Evolutionary conservation across 2,113 vertebrate genomes (phyloP), one percentile per base, ranked within the genome.

Genomic region (Nerophis ophidion): DNA sequence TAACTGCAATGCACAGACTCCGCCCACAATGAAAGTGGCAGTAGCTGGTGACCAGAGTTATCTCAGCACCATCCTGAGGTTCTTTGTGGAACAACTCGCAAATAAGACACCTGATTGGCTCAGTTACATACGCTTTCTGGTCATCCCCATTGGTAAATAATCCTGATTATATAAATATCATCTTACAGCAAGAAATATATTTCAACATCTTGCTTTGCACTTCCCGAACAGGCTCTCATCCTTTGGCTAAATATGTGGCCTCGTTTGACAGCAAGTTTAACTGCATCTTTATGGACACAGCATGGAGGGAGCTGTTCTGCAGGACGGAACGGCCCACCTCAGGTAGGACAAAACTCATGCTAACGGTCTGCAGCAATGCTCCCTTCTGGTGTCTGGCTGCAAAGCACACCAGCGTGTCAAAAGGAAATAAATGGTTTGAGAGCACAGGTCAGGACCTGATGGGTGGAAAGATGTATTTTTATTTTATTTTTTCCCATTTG

Each of bases 71-170:
- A 75, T 91, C 71, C 79, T 91, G 84, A 77, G 86, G 65, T 90
- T 90, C 79, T 91, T 91, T 16, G 90, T 91, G 78, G 88, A 89
- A 75, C 90, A 89, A 79, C 82, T 91, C 66, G 90, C 89, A 69
- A 91, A 90, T 71, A 91, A 91, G 69, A 91, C 89, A 0, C 88
- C 89, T 0, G 89, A 90, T 71, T 91, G 89, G 90, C 88, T 91
- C 44, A 89, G 83, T 59, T 90, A 90, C 72, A 90, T 91, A 34
- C 89, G 90, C 58, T 91, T 91, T 66, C 81, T 91, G 63, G 81
- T 91, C 65, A 84, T 91, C 64, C 90, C 90, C 15, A 82, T 91
- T 4, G 89, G 90, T 89, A 72, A 56, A 61, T 68, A 53, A 26
- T 9, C 46, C 7, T 14, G 40, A 15, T 2, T 1, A 17, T 17